Conservation (phyloP, 2,888 invertebrate genomes). For the Ethmia dodecea region DNA sequence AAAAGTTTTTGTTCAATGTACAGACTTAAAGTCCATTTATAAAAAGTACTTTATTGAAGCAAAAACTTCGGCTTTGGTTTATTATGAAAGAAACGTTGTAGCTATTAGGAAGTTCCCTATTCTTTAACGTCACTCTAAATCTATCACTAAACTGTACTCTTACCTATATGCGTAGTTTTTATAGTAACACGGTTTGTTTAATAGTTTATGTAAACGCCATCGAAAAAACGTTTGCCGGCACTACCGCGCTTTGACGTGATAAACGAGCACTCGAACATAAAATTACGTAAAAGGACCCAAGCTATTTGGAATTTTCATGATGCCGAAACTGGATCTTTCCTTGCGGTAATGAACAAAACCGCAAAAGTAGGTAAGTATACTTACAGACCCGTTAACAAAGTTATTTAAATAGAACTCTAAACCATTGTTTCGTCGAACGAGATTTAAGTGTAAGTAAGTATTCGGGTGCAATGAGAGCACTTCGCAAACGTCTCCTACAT, state of each 20-base stretch:
- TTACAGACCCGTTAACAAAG: no score
- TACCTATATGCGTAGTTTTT: no score
- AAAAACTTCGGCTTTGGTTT: no score
- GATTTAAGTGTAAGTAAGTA: conserved; percentile 37
- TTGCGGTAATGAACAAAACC: not conserved
- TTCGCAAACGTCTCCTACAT: conserved; percentile 45
- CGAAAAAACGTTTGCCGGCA: conserved; percentile 2
- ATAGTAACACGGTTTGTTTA: no score
- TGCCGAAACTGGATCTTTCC: not conserved
- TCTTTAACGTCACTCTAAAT: no score
- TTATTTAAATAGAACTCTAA: conserved; percentile 44
- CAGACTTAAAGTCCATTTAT: no score
- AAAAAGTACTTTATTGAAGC: no score
- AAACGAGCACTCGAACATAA: not conserved
- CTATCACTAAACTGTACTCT: no score
- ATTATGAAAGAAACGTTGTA: no score
- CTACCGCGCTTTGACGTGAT: conserved; percentile 1
- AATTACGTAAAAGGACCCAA: conserved; percentile 1
- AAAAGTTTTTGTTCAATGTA: no score
- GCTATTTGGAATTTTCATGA: not conserved
- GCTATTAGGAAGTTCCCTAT: no score
- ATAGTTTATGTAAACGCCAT: not conserved
- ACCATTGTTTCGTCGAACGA: conserved; percentile 50
- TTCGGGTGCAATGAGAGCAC: conserved; percentile 33
- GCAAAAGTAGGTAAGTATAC: no score